Evolutionary conservation across 2,888 invertebrate genomes (phyloP).

Genomic region (Stenolophus ochropezus): DNA sequence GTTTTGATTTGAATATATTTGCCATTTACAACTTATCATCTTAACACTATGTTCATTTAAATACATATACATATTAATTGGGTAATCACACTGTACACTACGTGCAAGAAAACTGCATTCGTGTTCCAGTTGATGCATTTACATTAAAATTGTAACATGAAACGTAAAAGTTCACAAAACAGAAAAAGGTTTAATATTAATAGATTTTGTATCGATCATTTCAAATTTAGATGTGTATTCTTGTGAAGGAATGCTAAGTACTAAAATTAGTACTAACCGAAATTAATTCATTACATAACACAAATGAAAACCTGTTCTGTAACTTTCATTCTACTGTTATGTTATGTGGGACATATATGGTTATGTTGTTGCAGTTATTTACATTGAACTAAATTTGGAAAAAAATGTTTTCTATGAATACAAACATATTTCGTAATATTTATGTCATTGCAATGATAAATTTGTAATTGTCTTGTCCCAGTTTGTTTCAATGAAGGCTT

Average conservation of each 20-base stretch:
- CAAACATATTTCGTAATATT: not conserved
- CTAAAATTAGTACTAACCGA: not conserved
- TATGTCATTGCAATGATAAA: not conserved
- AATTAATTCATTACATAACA: not conserved
- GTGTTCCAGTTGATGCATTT: not conserved
- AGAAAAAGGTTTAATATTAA: not conserved
- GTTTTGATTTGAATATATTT: too few species aligned
- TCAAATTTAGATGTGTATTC: not conserved
- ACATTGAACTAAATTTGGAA: not conserved
- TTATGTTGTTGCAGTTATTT: not conserved
- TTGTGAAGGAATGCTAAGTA: too few species aligned
- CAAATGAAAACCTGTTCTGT: not conserved
- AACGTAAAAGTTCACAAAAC: slow-evolving; percentile 5
- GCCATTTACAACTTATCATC: not conserved
- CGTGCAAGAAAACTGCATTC: not conserved
- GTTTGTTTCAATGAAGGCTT: too few species aligned
- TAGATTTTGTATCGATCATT: not conserved
- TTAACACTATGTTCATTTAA: not conserved
- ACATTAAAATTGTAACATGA: not conserved
- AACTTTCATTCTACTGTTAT: not conserved
- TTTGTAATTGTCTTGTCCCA: too few species aligned
- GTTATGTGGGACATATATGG: not conserved
- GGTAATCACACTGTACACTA: not conserved
- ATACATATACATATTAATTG: not conserved
- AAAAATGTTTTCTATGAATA: not conserved